Evolutionary conservation across 2,113 vertebrate genomes (phyloP), one percentile per base, ranked within the genome.

Genomic region (Petrocephalus microphthalmus): DNA sequence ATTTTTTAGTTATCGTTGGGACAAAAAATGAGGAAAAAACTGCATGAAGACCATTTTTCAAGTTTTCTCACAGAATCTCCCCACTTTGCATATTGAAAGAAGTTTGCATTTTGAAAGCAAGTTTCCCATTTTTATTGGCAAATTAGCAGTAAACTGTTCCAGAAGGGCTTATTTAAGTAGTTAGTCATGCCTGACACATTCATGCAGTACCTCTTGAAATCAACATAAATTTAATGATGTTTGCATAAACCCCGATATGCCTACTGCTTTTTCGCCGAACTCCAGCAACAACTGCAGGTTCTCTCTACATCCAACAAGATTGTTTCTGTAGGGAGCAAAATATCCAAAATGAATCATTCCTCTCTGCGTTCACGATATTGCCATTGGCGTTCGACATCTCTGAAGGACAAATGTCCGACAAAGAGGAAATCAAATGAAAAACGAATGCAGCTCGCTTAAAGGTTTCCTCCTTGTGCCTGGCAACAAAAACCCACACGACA

Each of bases 401-500:
- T 51, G 88, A 91, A 94, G 94, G 95, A 93, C 94, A 53, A 91
- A 91, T 51, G 54, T 88, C 90, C 90, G 91, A 94, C 92, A 92
- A 92, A 93, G 94, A 94, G 54, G 53, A 57, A 33, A 88, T 94
- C 94, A 91, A 78, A 87, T 87, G 74, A 87, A 87, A 87, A 64
- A 74, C 5, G 20, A 78, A 49, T 13, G 3, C 25, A 8, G 87
- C 87, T 78, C 20, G 51, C 49, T 51, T 54, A 71, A 84, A n/a
- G 87, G 74, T 54, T 60, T 60, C 54, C 53, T 84, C 52, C 56
- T 92, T 91, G 92, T 91, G 94, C 94, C 95, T 94, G 95, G 94
- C 92, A 91, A 89, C 92, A 93, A 94, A 93, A 94, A 94, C 94
- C 51, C 88, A 86, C 60, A 90, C 91, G 93, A 92, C 95, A 94